Base-by-base conservation (phyloP, 2,888 invertebrate genomes). In the Apomyelois bistriatella region DNA sequence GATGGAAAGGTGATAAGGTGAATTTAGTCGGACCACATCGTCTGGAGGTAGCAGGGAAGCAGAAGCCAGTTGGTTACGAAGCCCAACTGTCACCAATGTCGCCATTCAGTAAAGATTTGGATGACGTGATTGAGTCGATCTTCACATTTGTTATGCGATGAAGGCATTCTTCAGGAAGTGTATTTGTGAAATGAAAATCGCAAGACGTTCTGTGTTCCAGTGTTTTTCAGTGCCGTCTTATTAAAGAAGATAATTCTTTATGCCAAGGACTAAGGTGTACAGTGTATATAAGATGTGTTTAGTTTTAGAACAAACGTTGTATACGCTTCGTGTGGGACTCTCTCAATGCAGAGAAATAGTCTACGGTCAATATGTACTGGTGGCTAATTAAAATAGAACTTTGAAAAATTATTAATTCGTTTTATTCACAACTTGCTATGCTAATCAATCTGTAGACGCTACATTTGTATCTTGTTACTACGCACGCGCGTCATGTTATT, bases 111-210 rank as follows among this genome's bases (percentile, higher is more conserved):
- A 87, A 83, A 60, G 85, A 88, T 30, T 60, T 90, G 74, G 89
- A 90, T 65, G 89, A 88, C 58, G 84, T 89, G 55, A 85, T 90
- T 56, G 89, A 90, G 53, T 86, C 87, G 0, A 84, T 90, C 66
- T 90, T 90, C 70, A 74, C 82, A 8, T 90, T 90, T 57, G 89
- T 88, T 54, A 88, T 87, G 85, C 89, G 89, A 55, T 89, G 89
- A 84, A 55, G 52, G 15, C 9, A 9, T 28, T n/a, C 1, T 17
- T 6, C 0, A 16, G 4, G 28, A 17, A 48, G 32, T 46, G 46
- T 16, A 46, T 12, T 41, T 50, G 49, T 50, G 49, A 30, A 48
- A 38, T 50, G 30, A 32, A 28, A 50, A 38, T 50, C 49, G 13
- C 32, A 32, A 40, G 30, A 40, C 40, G 3, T 30, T 40, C 30